phyloP scores from a whole-genome alignment of 2,113 vertebrate genomes.

The Candoia aspera region DNA sequence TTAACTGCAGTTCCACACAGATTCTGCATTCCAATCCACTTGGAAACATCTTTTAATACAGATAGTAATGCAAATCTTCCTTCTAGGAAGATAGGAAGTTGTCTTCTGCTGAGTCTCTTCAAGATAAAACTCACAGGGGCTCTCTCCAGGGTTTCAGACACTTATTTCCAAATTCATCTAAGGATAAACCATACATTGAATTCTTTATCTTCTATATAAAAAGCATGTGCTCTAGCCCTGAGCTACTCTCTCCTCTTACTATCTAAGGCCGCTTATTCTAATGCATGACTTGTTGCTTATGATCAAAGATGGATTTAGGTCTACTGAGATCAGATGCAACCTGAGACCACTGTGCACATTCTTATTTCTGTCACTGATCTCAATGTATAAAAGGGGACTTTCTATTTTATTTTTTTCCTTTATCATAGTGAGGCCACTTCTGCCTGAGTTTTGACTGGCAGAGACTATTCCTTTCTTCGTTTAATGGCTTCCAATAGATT shows the following conservation, averaged over 20 bases:
- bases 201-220: background rate
- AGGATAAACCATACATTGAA: background rate
- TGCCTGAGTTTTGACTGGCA: too few species aligned
- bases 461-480: too few species aligned
- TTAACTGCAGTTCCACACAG: background rate
- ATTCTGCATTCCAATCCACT: background rate
- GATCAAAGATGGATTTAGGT: background rate
- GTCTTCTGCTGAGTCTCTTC: background rate
- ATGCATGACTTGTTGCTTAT: background rate
- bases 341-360: background rate
- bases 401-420: too few species aligned
- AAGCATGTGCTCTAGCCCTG: background rate
- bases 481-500: too few species aligned
- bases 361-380: too few species aligned
- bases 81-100: background rate
- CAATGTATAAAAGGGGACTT: too few species aligned
- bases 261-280: background rate
- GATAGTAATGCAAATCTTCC: background rate
- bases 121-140: background rate
- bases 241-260: background rate
- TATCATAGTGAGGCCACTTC: too few species aligned
- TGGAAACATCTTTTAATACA: background rate
- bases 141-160: background rate
- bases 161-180: background rate
- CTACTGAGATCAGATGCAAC: background rate